These are phyloP conservation scores for Scomber japonicus DNA, from an alignment of 2,113 vertebrate genomes.

Conservation along the genomic window DNA sequence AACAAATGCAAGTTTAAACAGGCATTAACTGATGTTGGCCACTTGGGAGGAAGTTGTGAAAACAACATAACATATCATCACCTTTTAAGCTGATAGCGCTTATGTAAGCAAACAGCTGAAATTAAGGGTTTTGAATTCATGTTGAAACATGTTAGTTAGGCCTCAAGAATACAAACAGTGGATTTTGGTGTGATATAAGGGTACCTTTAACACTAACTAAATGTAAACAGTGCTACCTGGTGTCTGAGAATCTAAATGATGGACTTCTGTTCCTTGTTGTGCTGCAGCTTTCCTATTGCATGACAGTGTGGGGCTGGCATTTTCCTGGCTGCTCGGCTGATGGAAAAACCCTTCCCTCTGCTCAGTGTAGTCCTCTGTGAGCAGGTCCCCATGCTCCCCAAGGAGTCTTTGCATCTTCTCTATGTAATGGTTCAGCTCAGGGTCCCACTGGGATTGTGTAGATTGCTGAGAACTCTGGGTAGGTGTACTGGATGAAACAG, in stretches of 20 bases:
- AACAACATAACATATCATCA: too few relatives aligned
- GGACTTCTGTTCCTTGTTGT: conserved; percentile 80
- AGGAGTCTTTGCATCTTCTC: conserved; percentile 92
- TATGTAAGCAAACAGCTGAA: too few relatives aligned
- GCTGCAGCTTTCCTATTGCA: conserved; percentile 85
- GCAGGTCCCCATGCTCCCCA: conserved; percentile 90
- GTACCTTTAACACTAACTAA: background rate
- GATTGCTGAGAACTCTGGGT: conserved; percentile 38
- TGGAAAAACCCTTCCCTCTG: conserved; percentile 86
- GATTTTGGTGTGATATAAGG: background rate
- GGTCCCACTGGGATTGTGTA: conserved; percentile 75
- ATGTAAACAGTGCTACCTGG: conserved; percentile 60
- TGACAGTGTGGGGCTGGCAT: conserved; percentile 83
- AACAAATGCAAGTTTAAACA: background rate
- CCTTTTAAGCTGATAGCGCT: too few relatives aligned
- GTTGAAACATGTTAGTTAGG: too few relatives aligned
- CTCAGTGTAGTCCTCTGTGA: conserved; percentile 88
- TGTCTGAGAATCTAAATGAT: conserved; percentile 36
- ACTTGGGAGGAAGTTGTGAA: too few relatives aligned
- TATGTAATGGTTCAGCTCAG: conserved; percentile 91
- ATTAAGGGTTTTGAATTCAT: too few relatives aligned
- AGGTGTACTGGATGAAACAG: conserved; percentile 42
- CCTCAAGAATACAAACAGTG: background rate
- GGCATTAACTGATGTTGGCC: too few relatives aligned
- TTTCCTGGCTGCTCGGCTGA: conserved; percentile 84